Base-by-base conservation (phyloP, 2,797 vertebrate species). In the Rousettus madagascariensis region DNA sequence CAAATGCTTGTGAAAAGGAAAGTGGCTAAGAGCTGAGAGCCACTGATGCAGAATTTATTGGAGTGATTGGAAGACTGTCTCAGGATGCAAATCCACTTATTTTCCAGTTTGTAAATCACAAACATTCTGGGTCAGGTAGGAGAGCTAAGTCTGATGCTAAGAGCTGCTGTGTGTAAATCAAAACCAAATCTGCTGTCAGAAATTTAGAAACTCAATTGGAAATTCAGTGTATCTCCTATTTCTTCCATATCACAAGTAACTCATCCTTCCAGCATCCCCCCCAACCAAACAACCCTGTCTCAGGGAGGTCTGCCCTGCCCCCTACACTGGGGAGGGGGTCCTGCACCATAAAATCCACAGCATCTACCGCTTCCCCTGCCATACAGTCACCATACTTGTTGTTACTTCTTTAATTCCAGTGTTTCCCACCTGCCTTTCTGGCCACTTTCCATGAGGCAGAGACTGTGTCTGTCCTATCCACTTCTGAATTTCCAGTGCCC, bases 51-150 rank as follows among this genome's bases (percentile, higher is more conserved):
- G 80, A 92, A 95, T 96, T 92, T 92, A 92, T 85, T 93, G 80
- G 61, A 59, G 68, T 69, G 75, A 77, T 87, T 95, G 80, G 65
- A 63, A 93, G 92, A 71, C 84, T 55, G 66, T 90, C 87, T 90
- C 88, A 82, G 90, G 71, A 86, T 72, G 8, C 72, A 89, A 92
- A 83, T 24, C 36, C 91, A 94, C 94, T 94, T 89, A 92, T 89
- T 96, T 94, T 91, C 83, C 43, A 75, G 80, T 80, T 53, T 77
- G 78, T 96, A 86, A 94, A 96, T 93, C 69, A 86, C 55, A 53
- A 91, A 69, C 51, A 30, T 84, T 57, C 75, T 86, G 95, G 79
- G 79, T 83, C 93, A 94, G 59, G 59, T n/a, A 63, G 36, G n/a
- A 86, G 41, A 94, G 41, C 82, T 66, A 71, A 94, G 74, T 90